These are phyloP conservation scores for Erithacus rubecula DNA, from an alignment of 2,797 vertebrate species.

Conservation along the genomic window DNA sequence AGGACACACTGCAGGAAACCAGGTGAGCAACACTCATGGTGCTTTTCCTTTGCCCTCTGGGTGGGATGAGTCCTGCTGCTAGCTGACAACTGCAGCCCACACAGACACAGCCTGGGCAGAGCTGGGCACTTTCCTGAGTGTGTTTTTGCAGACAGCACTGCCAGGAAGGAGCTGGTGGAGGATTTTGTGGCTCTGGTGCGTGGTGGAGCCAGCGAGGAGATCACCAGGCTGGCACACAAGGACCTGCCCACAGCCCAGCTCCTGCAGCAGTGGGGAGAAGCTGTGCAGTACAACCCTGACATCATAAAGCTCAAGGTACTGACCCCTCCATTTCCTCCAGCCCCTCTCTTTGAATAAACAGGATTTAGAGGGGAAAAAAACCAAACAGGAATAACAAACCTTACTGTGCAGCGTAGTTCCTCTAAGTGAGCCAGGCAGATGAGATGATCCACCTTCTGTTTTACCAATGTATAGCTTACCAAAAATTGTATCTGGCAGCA, in stretches of 20 bases:
- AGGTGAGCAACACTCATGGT: neutral
- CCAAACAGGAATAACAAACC: no score
- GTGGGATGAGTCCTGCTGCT: neutral
- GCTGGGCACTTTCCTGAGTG: fast-evolving
- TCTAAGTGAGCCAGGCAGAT: neutral
- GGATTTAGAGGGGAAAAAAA: neutral
- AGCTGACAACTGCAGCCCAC: neutral
- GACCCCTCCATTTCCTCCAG: neutral
- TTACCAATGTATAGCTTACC: neutral
- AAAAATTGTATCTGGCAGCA: neutral
- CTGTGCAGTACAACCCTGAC: slow-evolving; percentile 87
- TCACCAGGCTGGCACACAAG: slow-evolving; percentile 78
- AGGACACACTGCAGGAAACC: neutral
- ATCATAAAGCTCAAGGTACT: slow-evolving; percentile 84
- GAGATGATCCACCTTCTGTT: neutral
- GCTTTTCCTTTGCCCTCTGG: neutral
- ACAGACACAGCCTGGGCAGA: neutral
- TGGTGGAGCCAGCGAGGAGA: slow-evolving; percentile 85
- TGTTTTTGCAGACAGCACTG: slow-evolving; percentile 13
- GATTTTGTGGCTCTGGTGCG: slow-evolving; percentile 82
- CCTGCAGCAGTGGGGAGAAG: slow-evolving; percentile 90
- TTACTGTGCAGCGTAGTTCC: fast-evolving
- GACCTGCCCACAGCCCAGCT: slow-evolving; percentile 81
- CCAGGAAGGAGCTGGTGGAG: slow-evolving; percentile 67
- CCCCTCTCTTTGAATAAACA: neutral